Percentiles rank a stretch among this genome's conserved stretches.
These are phyloP conservation scores for Bujurquina vittata DNA, from an alignment of 2,113 vertebrate genomes.

Conservation along the genomic window DNA sequence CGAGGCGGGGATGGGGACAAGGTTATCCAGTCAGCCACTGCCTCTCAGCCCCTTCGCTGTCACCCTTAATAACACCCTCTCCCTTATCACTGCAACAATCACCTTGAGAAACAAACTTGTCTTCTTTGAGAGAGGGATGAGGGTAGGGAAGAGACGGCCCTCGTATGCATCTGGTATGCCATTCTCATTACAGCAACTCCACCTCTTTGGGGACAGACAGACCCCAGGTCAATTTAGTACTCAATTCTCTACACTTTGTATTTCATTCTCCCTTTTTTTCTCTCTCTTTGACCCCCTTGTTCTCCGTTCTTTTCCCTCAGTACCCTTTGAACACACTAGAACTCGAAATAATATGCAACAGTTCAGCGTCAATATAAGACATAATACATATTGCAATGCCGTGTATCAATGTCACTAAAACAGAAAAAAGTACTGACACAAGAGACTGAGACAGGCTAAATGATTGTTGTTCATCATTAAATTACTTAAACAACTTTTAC, in stretches of 20 bases:
- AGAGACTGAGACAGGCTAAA: background rate
- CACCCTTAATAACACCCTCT: slow-evolving; percentile 81
- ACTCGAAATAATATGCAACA: background rate
- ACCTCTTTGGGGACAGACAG: slow-evolving; percentile 59
- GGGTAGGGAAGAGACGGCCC: slow-evolving; percentile 59
- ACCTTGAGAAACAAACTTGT: slow-evolving; percentile 83
- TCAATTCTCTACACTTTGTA: slow-evolving; percentile 60
- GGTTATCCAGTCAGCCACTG: slow-evolving; percentile 79
- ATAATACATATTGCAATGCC: background rate
- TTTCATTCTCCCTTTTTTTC: slow-evolving; percentile 26
- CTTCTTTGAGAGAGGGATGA: slow-evolving; percentile 67
- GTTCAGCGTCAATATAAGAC: background rate
- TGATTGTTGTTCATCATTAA: background rate
- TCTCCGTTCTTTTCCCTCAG: background rate
- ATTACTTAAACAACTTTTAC: background rate
- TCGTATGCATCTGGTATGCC: slow-evolving; percentile 53
- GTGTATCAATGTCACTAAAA: background rate
- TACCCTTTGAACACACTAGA: slow-evolving; percentile 27
- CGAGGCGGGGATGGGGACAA: slow-evolving; percentile 73
- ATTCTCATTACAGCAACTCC: slow-evolving; percentile 61
- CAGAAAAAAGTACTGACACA: no score
- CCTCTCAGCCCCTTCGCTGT: slow-evolving; percentile 78
- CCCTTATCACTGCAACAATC: slow-evolving; percentile 83
- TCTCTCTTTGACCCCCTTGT: background rate
- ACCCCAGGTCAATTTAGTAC: slow-evolving; percentile 69